These are phyloP conservation scores for Telenomus remus DNA, from an alignment of 1,140 invertebrate species.

Conservation along the genomic window DNA sequence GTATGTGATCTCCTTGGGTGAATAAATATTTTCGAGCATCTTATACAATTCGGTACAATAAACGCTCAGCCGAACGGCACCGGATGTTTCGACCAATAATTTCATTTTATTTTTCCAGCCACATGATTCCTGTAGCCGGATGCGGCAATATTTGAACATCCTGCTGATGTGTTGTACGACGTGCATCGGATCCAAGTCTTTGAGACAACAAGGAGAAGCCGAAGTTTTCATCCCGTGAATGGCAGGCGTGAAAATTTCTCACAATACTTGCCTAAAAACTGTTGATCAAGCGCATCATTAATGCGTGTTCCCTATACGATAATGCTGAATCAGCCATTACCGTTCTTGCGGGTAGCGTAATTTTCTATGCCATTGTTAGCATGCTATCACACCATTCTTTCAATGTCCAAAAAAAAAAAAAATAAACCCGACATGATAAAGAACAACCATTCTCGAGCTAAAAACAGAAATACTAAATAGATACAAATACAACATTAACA, in stretches of 20 bases:
- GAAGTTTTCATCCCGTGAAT: slow-evolving; percentile 60
- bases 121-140: slow-evolving; percentile 49
- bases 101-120: slow-evolving; percentile 48
- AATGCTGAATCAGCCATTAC: slow-evolving; percentile 61
- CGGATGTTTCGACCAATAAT: slow-evolving; percentile 62
- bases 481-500: slow-evolving; percentile 40
- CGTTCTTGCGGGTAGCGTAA: slow-evolving; percentile 55
- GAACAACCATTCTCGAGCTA: slow-evolving; percentile 37
- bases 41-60: slow-evolving; percentile 66
- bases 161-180: slow-evolving; percentile 35
- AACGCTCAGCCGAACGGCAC: slow-evolving; percentile 59
- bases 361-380: slow-evolving; percentile 58
- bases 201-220: slow-evolving; percentile 48
- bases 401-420: slow-evolving; percentile 24
- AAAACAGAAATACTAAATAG: slow-evolving; percentile 44
- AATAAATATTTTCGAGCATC: slow-evolving; percentile 18
- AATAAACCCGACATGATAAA: slow-evolving; percentile 19
- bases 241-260: slow-evolving; percentile 70
- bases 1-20: slow-evolving; percentile 14
- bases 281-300: slow-evolving; percentile 66
- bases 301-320: slow-evolving; percentile 59
- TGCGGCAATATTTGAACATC: slow-evolving; percentile 42
- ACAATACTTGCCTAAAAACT: slow-evolving; percentile 68
- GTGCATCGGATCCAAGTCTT: slow-evolving; percentile 37
- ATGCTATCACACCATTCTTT: slow-evolving; percentile 23